Base-by-base conservation (phyloP, 2,113 vertebrate species). In the Riparia riparia region DNA sequence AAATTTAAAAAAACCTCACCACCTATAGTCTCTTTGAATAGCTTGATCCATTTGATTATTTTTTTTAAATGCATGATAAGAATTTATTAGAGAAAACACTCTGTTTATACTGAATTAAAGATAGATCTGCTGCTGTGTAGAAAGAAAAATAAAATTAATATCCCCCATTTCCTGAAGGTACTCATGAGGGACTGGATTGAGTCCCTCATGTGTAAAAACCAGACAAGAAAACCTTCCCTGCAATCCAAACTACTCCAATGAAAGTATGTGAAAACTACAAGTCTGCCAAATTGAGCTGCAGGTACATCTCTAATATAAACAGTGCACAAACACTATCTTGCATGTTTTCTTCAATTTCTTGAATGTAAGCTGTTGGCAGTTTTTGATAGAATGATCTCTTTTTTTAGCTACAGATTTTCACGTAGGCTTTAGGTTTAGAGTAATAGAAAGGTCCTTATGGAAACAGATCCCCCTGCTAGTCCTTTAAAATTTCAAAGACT, bases 341-440 rank as follows among this genome's bases (percentile, higher is more conserved):
- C 10, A 14, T 78, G 29, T 84, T 86, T 87, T 58, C 34, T 71
- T 65, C 26, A 39, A 0, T 53, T 79, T 86, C 84, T 95, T 87
- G 16, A 37, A 60, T 1, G 1, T 44, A n/a, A n/a, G 6, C 9
- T 80, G 29, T 76, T 49, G 17, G 9, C 60, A 26, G 0, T 8
- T 93, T 93, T 71, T 90, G 37, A 14, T 17, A 90, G 34, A 47
- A 10, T 56, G 9, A 20, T 70, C 17, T 83, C 31, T 19, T 54
- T 34, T 45, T 66, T 24, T 60, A 58, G 37, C 12, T 45, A 34
- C 50, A 78, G 78, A 29, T 12, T 70, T 64, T 37, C 86, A 60
- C 10, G 9, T 24, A 41, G 10, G 76, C 24, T 82, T 95, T 24
- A 58, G 22, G 5, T 51, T 92, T 18, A 37, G 49, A 73, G 41